A percentile compares a stretch with the other conserved stretches of the same genome.
phyloP scores from a whole-genome alignment of 2,888 invertebrate genomes.

The Adineta ricciae region DNA sequence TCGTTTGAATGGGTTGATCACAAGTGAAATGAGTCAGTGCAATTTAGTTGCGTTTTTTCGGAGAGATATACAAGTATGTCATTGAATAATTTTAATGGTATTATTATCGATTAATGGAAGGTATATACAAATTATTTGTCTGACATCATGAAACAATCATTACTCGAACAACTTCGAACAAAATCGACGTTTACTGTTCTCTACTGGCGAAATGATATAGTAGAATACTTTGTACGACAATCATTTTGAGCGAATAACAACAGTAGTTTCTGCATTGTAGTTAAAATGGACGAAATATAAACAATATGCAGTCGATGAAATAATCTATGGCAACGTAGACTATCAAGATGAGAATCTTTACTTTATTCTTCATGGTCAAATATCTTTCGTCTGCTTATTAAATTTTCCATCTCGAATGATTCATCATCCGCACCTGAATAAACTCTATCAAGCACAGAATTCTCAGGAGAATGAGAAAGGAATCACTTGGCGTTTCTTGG shows the following conservation, averaged over 20 bases:
- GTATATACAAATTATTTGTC: background rate
- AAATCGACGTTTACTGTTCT: background rate
- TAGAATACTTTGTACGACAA: background rate
- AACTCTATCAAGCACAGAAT: no score
- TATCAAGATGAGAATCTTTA: background rate
- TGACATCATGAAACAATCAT: background rate
- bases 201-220: background rate
- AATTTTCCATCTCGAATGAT: background rate
- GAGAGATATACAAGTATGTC: background rate
- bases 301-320: constrained; percentile 6
- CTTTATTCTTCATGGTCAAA: constrained; percentile 9
- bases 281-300: background rate
- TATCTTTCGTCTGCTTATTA: background rate
- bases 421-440: background rate
- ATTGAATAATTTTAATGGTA: background rate
- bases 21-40: background rate
- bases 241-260: background rate
- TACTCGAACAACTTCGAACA: background rate
- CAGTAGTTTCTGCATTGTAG: background rate
- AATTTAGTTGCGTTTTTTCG: background rate
- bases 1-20: constrained; percentile 10
- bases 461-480: background rate
- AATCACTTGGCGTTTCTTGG: background rate
- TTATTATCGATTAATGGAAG: background rate
- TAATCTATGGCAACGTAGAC: background rate